Evolutionary conservation across 1,140 invertebrate genomes (phyloP), one percentile per base, ranked within the genome.

Genomic region (Agrilus planipennis): DNA sequence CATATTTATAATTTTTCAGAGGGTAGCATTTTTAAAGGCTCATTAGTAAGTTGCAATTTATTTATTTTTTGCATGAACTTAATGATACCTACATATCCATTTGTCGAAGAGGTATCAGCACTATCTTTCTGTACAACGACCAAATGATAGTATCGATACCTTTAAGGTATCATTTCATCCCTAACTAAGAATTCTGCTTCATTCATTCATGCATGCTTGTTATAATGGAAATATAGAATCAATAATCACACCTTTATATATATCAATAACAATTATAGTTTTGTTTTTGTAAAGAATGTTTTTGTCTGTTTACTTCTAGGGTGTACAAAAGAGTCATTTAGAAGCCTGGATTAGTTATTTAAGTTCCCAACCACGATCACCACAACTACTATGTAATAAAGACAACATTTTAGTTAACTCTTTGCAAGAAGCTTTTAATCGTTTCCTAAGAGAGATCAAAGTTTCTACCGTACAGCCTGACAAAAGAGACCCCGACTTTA

Each of bases 401-500:
- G 60, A 73, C 45, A 78, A 77, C 60, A 61, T 70, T 20, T 52
- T 86, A 51, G 64, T 87, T 10, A 64, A 58, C 44, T 71, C 75
- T 11, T 62, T 87, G 21, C 76, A 81, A 52, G 77, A 85, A 57
- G 68, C 73, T n/a, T 75, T 95, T 63, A 64, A 65, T 44, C 81
- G 81, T 43, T 83, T 84, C 59, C 70, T 87, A 22, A 76, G 78
- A 55, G 83, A 87, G 51, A 76, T 83, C 2, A 81, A 81, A 59
- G 56, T 79, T 9, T 75, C 74, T 9, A 64, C 72, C 41, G 73
- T 84, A 41, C 70, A 69, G 35, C 74, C 82, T 9, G 87, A 89
- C 58, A 84, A 80, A 56, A 68, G 89, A 32, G 91, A 96, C 61
- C 89, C 91, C 1, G 91, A 96, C 58, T 91, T 91, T 68, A 75